Conservation (phyloP, 2,888 invertebrate genomes). For the Melanchra persicariae region DNA sequence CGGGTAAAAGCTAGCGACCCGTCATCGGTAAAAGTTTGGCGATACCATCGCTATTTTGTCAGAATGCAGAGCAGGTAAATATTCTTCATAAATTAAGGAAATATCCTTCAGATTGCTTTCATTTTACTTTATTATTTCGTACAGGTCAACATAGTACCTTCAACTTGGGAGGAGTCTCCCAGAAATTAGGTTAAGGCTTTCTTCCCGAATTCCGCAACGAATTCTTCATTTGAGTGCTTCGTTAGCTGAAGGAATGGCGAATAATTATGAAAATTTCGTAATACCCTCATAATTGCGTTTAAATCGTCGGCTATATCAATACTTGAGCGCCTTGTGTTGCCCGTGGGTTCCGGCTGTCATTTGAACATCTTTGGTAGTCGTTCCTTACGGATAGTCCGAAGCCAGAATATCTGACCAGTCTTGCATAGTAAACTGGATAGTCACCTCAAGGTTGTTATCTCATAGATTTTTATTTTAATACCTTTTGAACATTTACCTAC, state of each 20-base stretch:
- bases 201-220: slow-evolving; percentile 61
- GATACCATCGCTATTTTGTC: not conserved
- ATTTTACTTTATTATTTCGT: slow-evolving; percentile 37
- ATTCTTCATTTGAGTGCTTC: slow-evolving; percentile 68
- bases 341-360: too few species aligned
- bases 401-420: too few species aligned
- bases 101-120: not conserved
- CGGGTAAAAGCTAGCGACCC: too few species aligned
- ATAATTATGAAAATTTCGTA: slow-evolving; percentile 68
- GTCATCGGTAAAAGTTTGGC: not conserved
- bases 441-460: too few species aligned
- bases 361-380: too few species aligned
- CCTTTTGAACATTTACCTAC: too few species aligned
- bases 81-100: not conserved
- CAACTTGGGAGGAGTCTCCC: slow-evolving; percentile 4
- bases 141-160: slow-evolving; percentile 39
- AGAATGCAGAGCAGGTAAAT: not conserved
- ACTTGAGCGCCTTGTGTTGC: slow-evolving; percentile 1
- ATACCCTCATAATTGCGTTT: slow-evolving; percentile 63
- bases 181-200: slow-evolving; percentile 67
- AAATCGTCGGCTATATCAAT: slow-evolving; percentile 46
- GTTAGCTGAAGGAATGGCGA: slow-evolving; percentile 61
- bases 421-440: not conserved
- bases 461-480: too few species aligned
- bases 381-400: too few species aligned